Conservation (phyloP, 1,140 invertebrate genomes). For the Polyergus mexicanus region DNA sequence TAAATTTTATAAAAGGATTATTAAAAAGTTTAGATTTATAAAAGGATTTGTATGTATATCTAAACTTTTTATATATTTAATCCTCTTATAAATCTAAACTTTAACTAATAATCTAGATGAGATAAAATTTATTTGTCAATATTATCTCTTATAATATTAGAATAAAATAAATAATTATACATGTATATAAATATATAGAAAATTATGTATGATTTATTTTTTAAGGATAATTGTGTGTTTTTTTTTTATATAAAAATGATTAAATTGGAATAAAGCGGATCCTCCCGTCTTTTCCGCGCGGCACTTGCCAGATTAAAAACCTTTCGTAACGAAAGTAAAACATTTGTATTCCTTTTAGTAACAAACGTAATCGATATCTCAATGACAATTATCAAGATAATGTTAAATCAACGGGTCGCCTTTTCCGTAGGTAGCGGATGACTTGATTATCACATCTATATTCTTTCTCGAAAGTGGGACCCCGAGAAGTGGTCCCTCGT, state of each 20-base stretch:
- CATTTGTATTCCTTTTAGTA: not conserved
- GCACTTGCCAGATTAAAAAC: not conserved
- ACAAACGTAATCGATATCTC: not conserved
- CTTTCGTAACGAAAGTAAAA: not conserved
- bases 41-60: too few species aligned
- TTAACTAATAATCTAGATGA: not conserved
- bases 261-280: not conserved
- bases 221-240: not conserved
- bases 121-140: not conserved
- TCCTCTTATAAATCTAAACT: too few species aligned
- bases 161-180: slow-evolving; percentile 7
- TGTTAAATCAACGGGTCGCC: slow-evolving; percentile 23
- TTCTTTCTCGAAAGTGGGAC: not conserved
- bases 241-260: not conserved
- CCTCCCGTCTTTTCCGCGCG: too few species aligned
- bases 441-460: slow-evolving; percentile 2
- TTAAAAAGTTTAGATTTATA: too few species aligned
- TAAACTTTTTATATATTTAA: too few species aligned
- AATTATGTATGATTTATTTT: not conserved
- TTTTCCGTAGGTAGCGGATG: not conserved
- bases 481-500: not conserved
- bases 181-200: not conserved
- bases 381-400: not conserved
- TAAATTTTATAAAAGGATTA: too few species aligned
- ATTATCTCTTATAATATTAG: not conserved